phyloP scores from a whole-genome alignment of 2,888 invertebrate genomes.

The Encarsia formosa region DNA sequence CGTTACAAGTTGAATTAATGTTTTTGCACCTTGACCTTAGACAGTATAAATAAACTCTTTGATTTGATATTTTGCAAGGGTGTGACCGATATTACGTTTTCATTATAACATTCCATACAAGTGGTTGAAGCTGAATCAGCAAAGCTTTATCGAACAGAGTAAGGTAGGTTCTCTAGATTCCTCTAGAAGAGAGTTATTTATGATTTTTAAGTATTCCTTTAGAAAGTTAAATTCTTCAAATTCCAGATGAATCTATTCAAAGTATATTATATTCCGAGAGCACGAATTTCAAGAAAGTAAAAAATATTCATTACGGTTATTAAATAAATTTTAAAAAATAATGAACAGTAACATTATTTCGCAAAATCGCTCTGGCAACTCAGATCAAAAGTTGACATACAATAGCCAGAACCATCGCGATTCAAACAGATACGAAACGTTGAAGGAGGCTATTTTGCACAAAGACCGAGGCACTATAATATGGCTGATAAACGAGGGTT shows the following conservation, averaged over 20 bases:
- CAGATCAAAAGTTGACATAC: not conserved
- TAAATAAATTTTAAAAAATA: too few species aligned
- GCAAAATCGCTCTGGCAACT: not conserved
- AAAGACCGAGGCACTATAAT: slow-evolving; percentile 10
- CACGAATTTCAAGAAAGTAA: too few species aligned
- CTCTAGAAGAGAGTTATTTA: not conserved
- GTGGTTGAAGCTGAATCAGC: too few species aligned
- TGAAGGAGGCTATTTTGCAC: slow-evolving; percentile 13
- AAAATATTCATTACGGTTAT: too few species aligned
- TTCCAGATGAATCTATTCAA: too few species aligned
- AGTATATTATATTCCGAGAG: too few species aligned
- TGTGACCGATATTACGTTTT: too few species aligned
- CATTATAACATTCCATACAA: too few species aligned
- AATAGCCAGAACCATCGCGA: not conserved
- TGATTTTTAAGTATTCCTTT: not conserved
- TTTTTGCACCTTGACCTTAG: too few species aligned
- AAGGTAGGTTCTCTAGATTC: not conserved
- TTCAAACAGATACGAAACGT: slow-evolving; percentile 10
- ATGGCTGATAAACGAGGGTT: slow-evolving; percentile 21
- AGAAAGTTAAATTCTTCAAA: not conserved
- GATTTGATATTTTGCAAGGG: not conserved
- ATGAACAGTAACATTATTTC: slow-evolving; percentile 6
- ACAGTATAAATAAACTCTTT: not conserved
- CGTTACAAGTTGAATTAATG: too few species aligned
- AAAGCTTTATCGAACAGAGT: too few species aligned